Percentiles rank a stretch among this genome's conserved stretches.
Conservation (phyloP, 2,888 invertebrate genomes). For the Papilio elwesi region DNA sequence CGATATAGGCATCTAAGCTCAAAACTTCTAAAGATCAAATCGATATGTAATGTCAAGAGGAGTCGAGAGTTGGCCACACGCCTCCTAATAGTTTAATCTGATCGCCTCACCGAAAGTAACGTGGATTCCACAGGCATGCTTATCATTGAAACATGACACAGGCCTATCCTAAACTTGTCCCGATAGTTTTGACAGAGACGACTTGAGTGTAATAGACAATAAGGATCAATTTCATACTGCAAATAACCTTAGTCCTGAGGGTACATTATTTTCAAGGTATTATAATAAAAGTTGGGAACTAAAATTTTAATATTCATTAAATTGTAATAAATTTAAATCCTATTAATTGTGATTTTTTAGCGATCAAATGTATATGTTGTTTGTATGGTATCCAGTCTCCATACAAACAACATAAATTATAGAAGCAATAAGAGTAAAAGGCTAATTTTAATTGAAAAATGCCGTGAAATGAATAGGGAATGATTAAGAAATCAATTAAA, state of each 20-base stretch:
- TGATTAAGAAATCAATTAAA: slow-evolving; percentile 15
- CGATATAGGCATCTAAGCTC: slow-evolving; percentile 31
- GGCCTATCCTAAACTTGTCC: slow-evolving; percentile 28
- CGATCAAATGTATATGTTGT: background rate
- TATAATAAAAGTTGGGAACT: background rate
- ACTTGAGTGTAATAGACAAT: slow-evolving; percentile 26
- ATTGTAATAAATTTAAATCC: background rate
- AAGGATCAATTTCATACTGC: slow-evolving; percentile 19
- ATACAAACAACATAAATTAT: too few relatives aligned
- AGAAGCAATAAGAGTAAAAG: background rate
- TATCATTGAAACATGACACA: slow-evolving; percentile 34
- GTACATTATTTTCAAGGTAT: slow-evolving; percentile 1
- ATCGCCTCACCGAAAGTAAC: slow-evolving; percentile 34
- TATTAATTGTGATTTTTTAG: background rate
- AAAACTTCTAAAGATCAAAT: slow-evolving; percentile 37
- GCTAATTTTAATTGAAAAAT: background rate
- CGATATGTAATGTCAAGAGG: slow-evolving; percentile 38
- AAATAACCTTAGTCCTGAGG: slow-evolving; percentile 5
- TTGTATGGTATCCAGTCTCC: too few relatives aligned
- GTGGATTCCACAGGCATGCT: slow-evolving; percentile 32
- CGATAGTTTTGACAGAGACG: slow-evolving; percentile 32
- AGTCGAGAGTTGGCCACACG: slow-evolving; percentile 23
- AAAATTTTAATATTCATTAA: too few relatives aligned
- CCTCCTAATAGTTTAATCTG: slow-evolving; percentile 39
- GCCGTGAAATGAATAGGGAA: background rate